Evolutionary conservation across 1,140 invertebrate species (phyloP), one percentile per base, ranked within the genome.

Genomic region (Acromyrmex charruanus): DNA sequence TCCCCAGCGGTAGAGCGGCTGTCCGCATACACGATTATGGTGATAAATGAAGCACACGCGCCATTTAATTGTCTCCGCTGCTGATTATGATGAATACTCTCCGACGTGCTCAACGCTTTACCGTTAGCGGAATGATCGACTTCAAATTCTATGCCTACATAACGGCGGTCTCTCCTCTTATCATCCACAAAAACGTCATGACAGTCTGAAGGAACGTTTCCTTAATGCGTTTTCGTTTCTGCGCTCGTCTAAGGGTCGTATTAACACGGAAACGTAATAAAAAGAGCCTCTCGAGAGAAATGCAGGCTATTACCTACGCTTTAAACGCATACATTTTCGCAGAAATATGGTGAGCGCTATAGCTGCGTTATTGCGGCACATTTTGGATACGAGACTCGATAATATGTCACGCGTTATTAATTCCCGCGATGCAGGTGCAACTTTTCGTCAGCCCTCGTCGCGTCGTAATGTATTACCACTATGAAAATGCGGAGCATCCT

Each of bases 11-110:
- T 74, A 49, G 66, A 69, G 68, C 63, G 25, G 55, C 63, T 77
- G 86, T 89, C 77, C 82, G 55, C 28, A 39, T 55, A 58, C 63
- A 25, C 69, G 84, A 89, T 89, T 77, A 89, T 89, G 77, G 77
- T 89, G 84, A 89, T 85, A 82, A 89, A 89, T 89, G 69, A 55
- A 71, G 79, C 51, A n/a, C 72, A 55, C 58, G 53, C 28, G 74
- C 31, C 72, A 85, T 89, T 89, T 89, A 89, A 89, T 89, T 89
- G 87, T 89, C 77, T 71, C 53, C 77, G 61, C 16, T 39, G 55
- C 35, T 71, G 74, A 86, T 86, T 88, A 79, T 89, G 77, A 88
- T 69, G 88, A 91, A 90, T 82, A 75, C 28, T 79, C 51, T 66
- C 74, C 25, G 66, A 51, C 39, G 81, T 21, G 51, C 39, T 71